These are phyloP conservation scores for Opisthograptis luteolata DNA, from an alignment of 2,888 invertebrate species.

Conservation along the genomic window DNA sequence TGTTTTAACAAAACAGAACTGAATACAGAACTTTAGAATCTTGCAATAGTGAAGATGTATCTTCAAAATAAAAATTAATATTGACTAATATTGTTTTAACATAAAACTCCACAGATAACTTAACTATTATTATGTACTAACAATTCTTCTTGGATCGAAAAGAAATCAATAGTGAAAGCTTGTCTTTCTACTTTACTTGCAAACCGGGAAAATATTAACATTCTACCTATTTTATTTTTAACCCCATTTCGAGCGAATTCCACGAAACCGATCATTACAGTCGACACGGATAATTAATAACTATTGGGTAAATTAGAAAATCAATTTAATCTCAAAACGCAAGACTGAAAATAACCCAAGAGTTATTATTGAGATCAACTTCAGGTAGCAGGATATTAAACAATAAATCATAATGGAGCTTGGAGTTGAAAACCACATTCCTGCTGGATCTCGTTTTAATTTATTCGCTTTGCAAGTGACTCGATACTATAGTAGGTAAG, in stretches of 20 bases:
- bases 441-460: conserved; percentile 6
- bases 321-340: conserved; percentile 19
- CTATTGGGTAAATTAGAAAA: conserved; percentile 9
- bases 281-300: conserved; percentile 8
- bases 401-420: conserved; percentile 29
- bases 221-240: no score
- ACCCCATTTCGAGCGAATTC: neutral
- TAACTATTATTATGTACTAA: no score
- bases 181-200: no score
- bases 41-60: no score
- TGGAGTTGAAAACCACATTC: conserved; percentile 24
- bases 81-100: no score
- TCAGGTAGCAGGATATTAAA: conserved; percentile 31
- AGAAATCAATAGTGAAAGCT: no score
- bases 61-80: no score
- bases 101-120: no score
- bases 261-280: neutral
- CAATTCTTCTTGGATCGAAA: no score
- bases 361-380: conserved; percentile 25
- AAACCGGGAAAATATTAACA: no score
- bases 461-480: conserved; percentile 15
- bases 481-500: neutral
- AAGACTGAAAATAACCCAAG: conserved; percentile 19
- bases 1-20: no score
- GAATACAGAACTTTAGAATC: no score